Percentiles rank a stretch among this genome's conserved stretches.
These are phyloP conservation scores for Pogonus chalceus DNA, from an alignment of 1,140 invertebrate species.

Conservation along the genomic window DNA sequence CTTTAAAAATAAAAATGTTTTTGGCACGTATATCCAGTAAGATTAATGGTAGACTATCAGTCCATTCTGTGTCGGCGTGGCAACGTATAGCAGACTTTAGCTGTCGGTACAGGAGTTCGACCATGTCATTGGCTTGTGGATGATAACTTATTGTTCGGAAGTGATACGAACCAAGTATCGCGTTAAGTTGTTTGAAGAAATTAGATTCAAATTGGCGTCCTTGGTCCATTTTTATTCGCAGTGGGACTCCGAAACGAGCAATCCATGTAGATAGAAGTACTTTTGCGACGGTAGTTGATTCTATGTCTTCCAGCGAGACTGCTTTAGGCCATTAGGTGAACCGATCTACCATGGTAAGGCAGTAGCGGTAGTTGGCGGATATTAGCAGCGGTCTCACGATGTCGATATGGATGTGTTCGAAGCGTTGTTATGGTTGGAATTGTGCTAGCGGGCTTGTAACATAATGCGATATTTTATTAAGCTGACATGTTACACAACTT, in stretches of 20 bases:
- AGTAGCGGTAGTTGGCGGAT: conserved; percentile 29
- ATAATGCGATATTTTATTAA: conserved; percentile 21
- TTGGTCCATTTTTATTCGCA: conserved; percentile 25
- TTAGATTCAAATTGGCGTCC: conserved; percentile 28
- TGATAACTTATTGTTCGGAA: conserved; percentile 19
- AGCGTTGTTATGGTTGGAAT: conserved; percentile 20
- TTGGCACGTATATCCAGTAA: conserved; percentile 22
- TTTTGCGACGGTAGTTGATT: conserved; percentile 27
- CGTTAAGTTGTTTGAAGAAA: conserved; percentile 19
- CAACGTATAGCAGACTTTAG: conserved; percentile 27
- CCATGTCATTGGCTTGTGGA: conserved; percentile 24
- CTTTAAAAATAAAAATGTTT: conserved; percentile 12
- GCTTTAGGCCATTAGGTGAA: conserved; percentile 39
- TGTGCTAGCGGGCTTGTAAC: conserved; percentile 14
- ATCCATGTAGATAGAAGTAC: conserved; percentile 29
- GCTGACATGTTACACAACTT: conserved; percentile 20
- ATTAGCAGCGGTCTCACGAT: conserved; percentile 30
- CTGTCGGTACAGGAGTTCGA: conserved; percentile 22
- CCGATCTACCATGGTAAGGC: conserved; percentile 37
- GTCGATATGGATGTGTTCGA: conserved; percentile 30
- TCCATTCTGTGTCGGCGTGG: conserved; percentile 17
- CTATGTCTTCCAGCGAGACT: conserved; percentile 34
- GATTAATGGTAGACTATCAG: conserved; percentile 18
- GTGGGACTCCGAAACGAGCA: conserved; percentile 26
- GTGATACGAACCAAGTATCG: conserved; percentile 13